Percentiles rank a stretch among this genome's conserved stretches.
Evolutionary conservation across 2,888 invertebrate species (phyloP).

Genomic region (Calameuta idolon): DNA sequence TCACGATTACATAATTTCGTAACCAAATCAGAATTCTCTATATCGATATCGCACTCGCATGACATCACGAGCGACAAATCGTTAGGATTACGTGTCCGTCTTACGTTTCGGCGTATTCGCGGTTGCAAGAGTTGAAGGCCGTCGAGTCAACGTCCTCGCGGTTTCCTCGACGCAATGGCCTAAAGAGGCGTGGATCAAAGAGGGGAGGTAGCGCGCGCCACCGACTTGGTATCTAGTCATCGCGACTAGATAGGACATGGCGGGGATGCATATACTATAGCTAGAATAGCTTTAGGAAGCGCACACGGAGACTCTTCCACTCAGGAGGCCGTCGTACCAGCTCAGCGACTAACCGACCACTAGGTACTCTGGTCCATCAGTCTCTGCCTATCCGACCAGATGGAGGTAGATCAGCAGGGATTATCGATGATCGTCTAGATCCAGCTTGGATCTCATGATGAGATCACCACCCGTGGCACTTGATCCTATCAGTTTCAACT

Average conservation of each 20-base stretch:
- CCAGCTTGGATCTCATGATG: not conserved
- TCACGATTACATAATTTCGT: not conserved
- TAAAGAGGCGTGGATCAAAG: constrained; percentile 31
- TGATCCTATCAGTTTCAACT: not conserved
- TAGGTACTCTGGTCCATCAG: not conserved
- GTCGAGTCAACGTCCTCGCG: constrained; percentile 59
- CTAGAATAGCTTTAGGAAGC: not conserved
- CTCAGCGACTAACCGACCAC: too few relatives aligned
- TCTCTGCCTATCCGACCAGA: not conserved
- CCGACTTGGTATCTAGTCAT: not conserved
- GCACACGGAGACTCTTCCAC: not conserved
- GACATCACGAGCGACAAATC: not conserved
- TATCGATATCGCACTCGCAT: not conserved
- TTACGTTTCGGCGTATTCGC: constrained; percentile 27
- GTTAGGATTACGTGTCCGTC: not conserved
- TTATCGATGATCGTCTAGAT: not conserved
- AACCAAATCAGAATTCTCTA: not conserved
- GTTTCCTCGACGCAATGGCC: constrained; percentile 37
- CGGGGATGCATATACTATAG: not conserved
- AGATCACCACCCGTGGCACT: not conserved
- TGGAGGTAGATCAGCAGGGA: not conserved
- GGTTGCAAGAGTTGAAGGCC: constrained; percentile 47
- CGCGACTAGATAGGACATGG: not conserved
- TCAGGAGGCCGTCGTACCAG: not conserved
- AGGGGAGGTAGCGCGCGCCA: constrained; percentile 17